Conservation (phyloP, 2,888 invertebrate genomes). For the Tenthredo amoena region DNA sequence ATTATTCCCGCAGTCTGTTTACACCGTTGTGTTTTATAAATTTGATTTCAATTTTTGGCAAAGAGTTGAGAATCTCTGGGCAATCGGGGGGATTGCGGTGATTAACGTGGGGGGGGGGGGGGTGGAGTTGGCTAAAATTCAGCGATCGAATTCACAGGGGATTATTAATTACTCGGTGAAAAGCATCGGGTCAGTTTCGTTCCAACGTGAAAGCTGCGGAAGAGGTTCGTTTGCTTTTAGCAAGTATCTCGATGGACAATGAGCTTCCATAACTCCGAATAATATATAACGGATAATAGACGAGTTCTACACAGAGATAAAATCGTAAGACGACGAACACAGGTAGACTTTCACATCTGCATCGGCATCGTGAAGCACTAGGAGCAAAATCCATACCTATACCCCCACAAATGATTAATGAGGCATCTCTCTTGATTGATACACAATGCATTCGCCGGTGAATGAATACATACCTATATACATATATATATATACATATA, state of each 20-base stretch:
- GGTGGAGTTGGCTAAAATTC: background rate
- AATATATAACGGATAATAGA: slow-evolving; percentile 31
- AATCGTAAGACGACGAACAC: background rate
- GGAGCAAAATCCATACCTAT: slow-evolving; percentile 46
- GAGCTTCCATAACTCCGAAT: slow-evolving; percentile 32
- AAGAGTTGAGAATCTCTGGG: slow-evolving; percentile 52
- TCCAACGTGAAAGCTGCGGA: background rate
- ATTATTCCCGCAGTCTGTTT: background rate
- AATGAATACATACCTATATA: slow-evolving; percentile 27
- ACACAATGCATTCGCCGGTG: slow-evolving; percentile 53
- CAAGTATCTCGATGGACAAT: slow-evolving; percentile 41
- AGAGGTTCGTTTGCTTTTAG: slow-evolving; percentile 53
- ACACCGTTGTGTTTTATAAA: background rate
- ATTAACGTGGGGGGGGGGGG: slow-evolving; percentile 12
- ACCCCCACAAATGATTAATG: slow-evolving; percentile 62
- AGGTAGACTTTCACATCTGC: slow-evolving; percentile 11
- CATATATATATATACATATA: background rate
- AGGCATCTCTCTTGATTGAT: slow-evolving; percentile 62
- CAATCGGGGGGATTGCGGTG: background rate
- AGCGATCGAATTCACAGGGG: slow-evolving; percentile 19
- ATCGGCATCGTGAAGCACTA: background rate
- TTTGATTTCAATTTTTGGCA: slow-evolving; percentile 1
- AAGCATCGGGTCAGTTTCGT: slow-evolving; percentile 40
- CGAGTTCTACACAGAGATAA: slow-evolving; percentile 1
- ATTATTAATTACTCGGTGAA: slow-evolving; percentile 45